Evolutionary conservation across 2,888 invertebrate species (phyloP).

Genomic region (Drosophila colorata): DNA sequence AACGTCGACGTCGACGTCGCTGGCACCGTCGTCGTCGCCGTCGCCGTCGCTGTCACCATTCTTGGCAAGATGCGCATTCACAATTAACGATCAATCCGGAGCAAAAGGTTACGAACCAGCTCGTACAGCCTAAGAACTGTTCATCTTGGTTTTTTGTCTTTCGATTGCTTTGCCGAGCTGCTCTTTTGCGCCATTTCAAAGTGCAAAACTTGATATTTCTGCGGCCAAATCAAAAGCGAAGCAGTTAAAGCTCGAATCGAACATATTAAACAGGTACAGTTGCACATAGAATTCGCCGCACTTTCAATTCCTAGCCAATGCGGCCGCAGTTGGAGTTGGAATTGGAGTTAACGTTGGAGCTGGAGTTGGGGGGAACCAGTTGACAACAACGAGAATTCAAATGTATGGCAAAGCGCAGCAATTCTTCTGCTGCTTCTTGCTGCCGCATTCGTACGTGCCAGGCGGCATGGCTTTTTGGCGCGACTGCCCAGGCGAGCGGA

Average conservation of each 20-base stretch:
- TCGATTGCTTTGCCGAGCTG: slow-evolving; percentile 2
- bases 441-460: slow-evolving; percentile 43
- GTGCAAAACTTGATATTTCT: not conserved
- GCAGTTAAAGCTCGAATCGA: not conserved
- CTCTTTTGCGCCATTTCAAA: not conserved
- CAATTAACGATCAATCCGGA: slow-evolving; percentile 20
- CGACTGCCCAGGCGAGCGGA: not conserved
- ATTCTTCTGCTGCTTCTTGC: slow-evolving; percentile 26
- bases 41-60: not conserved
- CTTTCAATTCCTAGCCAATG: slow-evolving; percentile 36
- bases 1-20: not conserved
- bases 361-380: slow-evolving; percentile 18
- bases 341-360: not conserved
- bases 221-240: not conserved
- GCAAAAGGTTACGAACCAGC: slow-evolving; percentile 10
- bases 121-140: slow-evolving; percentile 16
- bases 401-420: slow-evolving; percentile 29
- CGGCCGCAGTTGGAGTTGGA: not conserved
- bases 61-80: slow-evolving; percentile 6
- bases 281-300: slow-evolving; percentile 9
- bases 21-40: not conserved
- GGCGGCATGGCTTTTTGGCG: slow-evolving; percentile 40
- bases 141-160: not conserved
- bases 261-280: slow-evolving; percentile 24
- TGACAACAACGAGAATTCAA: slow-evolving; percentile 42